A percentile compares a stretch with the other conserved stretches of the same genome.
These are phyloP conservation scores for Bombus difficillimus DNA, from an alignment of 1,140 invertebrate species.

Conservation along the genomic window DNA sequence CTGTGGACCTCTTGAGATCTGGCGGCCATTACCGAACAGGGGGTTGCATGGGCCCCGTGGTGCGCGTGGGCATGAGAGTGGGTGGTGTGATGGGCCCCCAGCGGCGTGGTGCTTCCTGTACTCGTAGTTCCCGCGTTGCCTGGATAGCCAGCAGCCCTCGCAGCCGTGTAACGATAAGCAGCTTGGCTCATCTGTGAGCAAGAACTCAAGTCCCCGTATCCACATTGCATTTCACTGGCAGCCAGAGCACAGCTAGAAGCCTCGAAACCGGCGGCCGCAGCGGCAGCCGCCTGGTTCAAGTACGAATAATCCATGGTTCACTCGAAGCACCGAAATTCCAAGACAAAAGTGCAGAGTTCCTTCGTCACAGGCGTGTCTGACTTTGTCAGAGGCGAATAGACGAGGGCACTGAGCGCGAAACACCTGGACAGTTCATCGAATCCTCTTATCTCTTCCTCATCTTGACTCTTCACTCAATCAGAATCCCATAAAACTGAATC, in stretches of 20 bases:
- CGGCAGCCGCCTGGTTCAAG: slow-evolving; percentile 87
- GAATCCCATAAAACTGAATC: neutral
- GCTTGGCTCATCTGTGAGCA: slow-evolving; percentile 94
- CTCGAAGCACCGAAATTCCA: neutral
- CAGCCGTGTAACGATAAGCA: slow-evolving; percentile 88
- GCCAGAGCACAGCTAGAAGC: slow-evolving; percentile 86
- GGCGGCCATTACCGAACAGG: slow-evolving; percentile 85
- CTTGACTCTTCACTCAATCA: neutral
- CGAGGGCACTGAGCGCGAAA: neutral
- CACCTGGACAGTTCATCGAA: slow-evolving; percentile 28
- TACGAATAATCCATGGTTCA: slow-evolving; percentile 88
- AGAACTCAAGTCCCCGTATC: slow-evolving; percentile 92
- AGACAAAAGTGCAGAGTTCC: neutral
- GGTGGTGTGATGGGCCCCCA: slow-evolving; percentile 78
- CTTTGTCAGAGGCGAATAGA: neutral
- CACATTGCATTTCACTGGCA: slow-evolving; percentile 88
- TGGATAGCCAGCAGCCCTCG: slow-evolving; percentile 79
- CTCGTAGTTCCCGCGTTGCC: slow-evolving; percentile 77
- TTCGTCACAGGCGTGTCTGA: neutral
- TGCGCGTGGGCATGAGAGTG: slow-evolving; percentile 82
- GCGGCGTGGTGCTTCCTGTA: slow-evolving; percentile 73
- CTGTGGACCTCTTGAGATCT: slow-evolving; percentile 84
- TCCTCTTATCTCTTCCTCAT: neutral
- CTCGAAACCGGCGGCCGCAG: slow-evolving; percentile 85
- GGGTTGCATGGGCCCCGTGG: slow-evolving; percentile 79